Base-by-base conservation (phyloP, 2,888 invertebrate genomes). In the Brenthis daphne region DNA sequence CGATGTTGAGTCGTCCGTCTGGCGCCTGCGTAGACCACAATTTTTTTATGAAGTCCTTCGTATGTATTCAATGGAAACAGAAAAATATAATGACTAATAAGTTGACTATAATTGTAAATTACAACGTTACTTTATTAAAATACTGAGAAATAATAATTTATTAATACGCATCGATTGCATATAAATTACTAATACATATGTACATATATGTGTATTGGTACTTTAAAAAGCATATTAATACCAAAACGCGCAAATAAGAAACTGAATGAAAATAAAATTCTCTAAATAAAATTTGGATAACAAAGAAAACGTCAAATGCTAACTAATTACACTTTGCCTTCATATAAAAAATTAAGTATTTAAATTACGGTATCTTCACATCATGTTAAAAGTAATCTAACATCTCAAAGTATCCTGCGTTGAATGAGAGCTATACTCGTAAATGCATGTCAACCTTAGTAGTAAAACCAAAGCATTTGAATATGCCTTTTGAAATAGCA, bases 11-110 rank as follows among this genome's bases (percentile, higher is more conserved):
- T 73, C 72, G 68, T 64, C 68, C 33, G 55, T 57, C 70, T 72
- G 73, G 73, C 76, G 73, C 71, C 73, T 57, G 37, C 24, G 65
- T 53, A 63, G 57, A 48, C 68, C 68, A 74, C 73, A 50, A 57
- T 64, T 67, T 57, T 68, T 73, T 69, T 61, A 57, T 63, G 24
- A 64, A 61, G 24, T 51, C 48, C 64, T 37, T 61, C 57, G 14
- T 64, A 54, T 64, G 51, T 20, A 60, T 55, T 51, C 47, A 57
- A 51, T 64, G 20, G 37, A 56, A 67, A 57, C 37, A 51, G 54
- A 69, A 53, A 13, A 47, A 61, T 57, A 61, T 51, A 20, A 61
- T 70, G 68, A 70, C 57, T 70, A 70, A 65, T 53, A 51, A 16
- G 4, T 43, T 20, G 43, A 48, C 14, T 66, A 50, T 67, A 57